These are phyloP conservation scores for Drosophila pseudotalamancana DNA, from an alignment of 2,888 invertebrate species.

Conservation along the genomic window DNA sequence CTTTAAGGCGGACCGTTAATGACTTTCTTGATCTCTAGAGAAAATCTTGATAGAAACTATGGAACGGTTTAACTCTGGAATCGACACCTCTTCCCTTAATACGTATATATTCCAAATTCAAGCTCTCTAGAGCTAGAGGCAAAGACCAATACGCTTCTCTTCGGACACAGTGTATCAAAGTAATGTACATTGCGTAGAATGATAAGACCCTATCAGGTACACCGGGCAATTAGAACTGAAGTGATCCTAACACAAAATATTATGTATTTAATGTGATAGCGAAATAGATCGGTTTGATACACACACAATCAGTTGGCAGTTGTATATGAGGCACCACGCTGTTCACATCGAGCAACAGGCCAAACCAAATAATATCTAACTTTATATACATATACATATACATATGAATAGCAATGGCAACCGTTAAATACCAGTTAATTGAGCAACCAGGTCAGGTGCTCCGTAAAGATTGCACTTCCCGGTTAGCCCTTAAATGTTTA, in stretches of 20 bases:
- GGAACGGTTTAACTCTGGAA: too few relatives aligned
- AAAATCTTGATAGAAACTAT: too few relatives aligned
- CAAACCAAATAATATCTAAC: too few relatives aligned
- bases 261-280: background rate
- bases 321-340: constrained; percentile 5
- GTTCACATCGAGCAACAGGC: background rate
- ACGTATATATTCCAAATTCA: too few relatives aligned
- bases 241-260: background rate
- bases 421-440: constrained; percentile 18
- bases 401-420: constrained; percentile 15
- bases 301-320: constrained; percentile 19
- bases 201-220: constrained; percentile 30
- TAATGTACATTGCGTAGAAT: background rate
- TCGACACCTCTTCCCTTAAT: too few relatives aligned
- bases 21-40: too few relatives aligned
- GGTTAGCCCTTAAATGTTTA: background rate
- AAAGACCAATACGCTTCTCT: too few relatives aligned
- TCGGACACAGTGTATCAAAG: too few relatives aligned
- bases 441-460: background rate
- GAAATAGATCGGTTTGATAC: constrained; percentile 1
- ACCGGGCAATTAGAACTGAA: background rate
- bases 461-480: background rate
- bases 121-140: too few relatives aligned
- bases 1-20: too few relatives aligned
- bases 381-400: too few relatives aligned